Conservation (phyloP, 35 echinoderm and acorn worm species). For the Strongylocentrotus purpuratus region DNA sequence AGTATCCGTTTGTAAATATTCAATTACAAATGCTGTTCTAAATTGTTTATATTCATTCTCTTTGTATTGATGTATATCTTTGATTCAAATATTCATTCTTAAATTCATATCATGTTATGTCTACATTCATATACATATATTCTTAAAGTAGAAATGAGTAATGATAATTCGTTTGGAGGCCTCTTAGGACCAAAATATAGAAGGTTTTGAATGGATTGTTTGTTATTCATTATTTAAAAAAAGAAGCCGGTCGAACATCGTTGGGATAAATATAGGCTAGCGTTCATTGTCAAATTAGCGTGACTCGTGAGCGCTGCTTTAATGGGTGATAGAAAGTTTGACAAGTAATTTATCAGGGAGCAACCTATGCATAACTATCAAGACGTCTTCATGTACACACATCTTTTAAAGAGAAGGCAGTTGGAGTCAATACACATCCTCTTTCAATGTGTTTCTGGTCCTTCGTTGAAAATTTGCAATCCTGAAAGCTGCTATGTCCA, state of each 20-base stretch:
- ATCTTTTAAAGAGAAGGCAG: not conserved
- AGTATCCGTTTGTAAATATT: not conserved
- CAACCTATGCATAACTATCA: not conserved
- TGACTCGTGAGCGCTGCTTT: not conserved
- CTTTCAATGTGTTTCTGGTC: not conserved
- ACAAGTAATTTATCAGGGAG: conserved; percentile 5
- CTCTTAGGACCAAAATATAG: not conserved
- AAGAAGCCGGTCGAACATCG: not conserved
- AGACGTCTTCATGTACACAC: not conserved
- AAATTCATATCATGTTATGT: too few species aligned
- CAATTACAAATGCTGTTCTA: not conserved
- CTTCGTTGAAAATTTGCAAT: not conserved
- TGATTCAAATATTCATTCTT: too few species aligned
- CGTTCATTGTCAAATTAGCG: not conserved
- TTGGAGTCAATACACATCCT: not conserved
- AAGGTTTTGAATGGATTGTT: not conserved
- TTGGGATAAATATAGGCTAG: not conserved
- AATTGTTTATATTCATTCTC: not conserved
- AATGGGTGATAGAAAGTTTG: not conserved
- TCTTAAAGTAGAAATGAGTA: not conserved
- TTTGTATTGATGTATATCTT: too few species aligned
- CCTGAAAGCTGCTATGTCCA: too few species aligned
- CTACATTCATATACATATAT: not conserved
- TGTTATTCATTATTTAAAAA: not conserved
- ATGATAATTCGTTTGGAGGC: not conserved